Conservation (phyloP, 2,888 invertebrate species). For the Heliconius cydno region DNA sequence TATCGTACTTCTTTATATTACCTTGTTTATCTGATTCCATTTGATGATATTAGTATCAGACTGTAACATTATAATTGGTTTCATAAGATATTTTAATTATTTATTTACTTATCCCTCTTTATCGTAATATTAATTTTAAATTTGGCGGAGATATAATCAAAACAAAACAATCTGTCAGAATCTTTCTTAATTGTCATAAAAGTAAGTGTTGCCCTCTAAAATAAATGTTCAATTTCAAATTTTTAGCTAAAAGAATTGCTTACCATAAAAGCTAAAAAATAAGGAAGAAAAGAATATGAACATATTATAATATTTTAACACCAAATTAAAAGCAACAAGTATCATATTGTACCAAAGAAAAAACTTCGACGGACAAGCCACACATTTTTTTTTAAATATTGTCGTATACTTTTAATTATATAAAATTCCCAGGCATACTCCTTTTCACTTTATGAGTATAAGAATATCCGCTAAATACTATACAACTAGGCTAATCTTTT, state of each 20-base stretch:
- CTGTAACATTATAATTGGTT: constrained; percentile 33
- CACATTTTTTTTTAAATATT: too few relatives aligned
- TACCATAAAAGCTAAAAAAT: too few relatives aligned
- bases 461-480: not conserved
- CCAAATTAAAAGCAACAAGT: not conserved
- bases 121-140: constrained; percentile 60
- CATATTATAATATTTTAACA: too few relatives aligned
- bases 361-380: too few relatives aligned
- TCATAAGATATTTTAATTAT: constrained; percentile 46
- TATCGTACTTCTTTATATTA: constrained; percentile 72
- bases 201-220: not conserved
- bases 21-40: constrained; percentile 64
- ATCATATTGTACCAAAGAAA: too few relatives aligned
- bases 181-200: constrained; percentile 31
- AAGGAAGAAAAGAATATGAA: too few relatives aligned
- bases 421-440: not conserved
- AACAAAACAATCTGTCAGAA: constrained; percentile 56
- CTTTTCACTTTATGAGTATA: not conserved
- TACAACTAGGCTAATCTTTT: constrained; percentile 1
- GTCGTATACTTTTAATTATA: not conserved
- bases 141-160: constrained; percentile 71
- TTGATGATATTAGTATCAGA: constrained; percentile 45
- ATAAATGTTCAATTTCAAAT: not conserved
- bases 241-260: too few relatives aligned
- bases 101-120: constrained; percentile 29